Base-by-base conservation (phyloP, 2,113 vertebrate species). In the Lichenostomus cassidix region DNA sequence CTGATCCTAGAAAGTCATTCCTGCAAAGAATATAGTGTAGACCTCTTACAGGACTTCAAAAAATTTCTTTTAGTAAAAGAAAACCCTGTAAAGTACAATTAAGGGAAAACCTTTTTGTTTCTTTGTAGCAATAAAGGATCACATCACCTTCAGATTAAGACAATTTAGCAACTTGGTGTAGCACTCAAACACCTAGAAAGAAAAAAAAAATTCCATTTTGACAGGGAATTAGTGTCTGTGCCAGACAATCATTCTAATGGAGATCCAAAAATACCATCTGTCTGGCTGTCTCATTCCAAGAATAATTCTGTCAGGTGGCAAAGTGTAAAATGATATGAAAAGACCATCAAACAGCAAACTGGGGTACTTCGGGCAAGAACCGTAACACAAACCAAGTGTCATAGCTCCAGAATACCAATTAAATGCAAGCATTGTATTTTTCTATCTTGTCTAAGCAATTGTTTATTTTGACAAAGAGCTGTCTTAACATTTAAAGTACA, bases 211-310 rank as follows among this genome's bases (percentile, higher is more conserved):
- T 41, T 88, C 68, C 24, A 27, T 67, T 94, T 83, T 86, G 71
- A 92, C 68, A 87, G 35, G 19, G 8, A 91, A 87, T 83, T 91
- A 41, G 5, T 35, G 11, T 39, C 44, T 87, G 19, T 79, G 74
- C 52, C 83, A 94, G 58, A 83, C 44, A 83, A 56, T 64, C 52
- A 56, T 44, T 76, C 58, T 75, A 89, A 85, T 64, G 12, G 69
- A 69, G 53, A 93, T 78, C 73, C 73, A 94, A 89, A 39, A 86
- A 44, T 18, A 81, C 86, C 89, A 96, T 94, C 86, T 96, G 92
- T 60, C 86, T 87, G 76, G 10, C 56, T 80, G 67, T 19, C 74
- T 90, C 58, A 59, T 85, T 89, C 42, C 42, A 89, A 87, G 29
- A 90, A 13, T 35, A 81, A 84, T 44, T 78, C 44, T 76, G 31